Evolutionary conservation across 2,113 vertebrate genomes (phyloP).

Genomic region (Epinephelus cyanopodus): DNA sequence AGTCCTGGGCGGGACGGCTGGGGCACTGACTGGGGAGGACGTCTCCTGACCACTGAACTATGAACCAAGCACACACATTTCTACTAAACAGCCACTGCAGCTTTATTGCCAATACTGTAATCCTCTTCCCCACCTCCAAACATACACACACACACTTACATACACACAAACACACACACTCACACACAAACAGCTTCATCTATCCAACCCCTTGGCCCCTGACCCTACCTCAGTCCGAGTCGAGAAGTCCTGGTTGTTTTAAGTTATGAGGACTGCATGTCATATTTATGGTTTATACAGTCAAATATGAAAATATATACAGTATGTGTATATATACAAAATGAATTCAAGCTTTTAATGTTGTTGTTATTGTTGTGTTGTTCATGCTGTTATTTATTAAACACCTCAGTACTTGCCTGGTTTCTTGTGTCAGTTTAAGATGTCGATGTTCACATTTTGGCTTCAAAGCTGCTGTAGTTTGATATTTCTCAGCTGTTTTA

Average conservation of each 20-base stretch:
- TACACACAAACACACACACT: slow-evolving; percentile 46
- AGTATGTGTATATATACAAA: slow-evolving; percentile 82
- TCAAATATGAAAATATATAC: slow-evolving; percentile 86
- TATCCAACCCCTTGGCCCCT: slow-evolving; percentile 71
- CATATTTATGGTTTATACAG: slow-evolving; percentile 99
- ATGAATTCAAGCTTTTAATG: slow-evolving; percentile 84
- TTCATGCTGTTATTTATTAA: slow-evolving; percentile 90
- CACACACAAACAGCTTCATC: slow-evolving; percentile 49
- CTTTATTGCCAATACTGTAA: slow-evolving; percentile 84
- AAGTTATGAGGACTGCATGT: slow-evolving; percentile 99
- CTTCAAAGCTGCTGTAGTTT: neutral
- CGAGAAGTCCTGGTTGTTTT: slow-evolving; percentile 94
- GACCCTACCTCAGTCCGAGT: slow-evolving; percentile 98
- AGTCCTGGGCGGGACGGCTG: slow-evolving; percentile 86
- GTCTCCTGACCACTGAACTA: slow-evolving; percentile 53
- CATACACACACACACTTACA: slow-evolving; percentile 43
- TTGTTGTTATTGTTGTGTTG: slow-evolving; percentile 79
- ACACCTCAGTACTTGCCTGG: slow-evolving; percentile 83
- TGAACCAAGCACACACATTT: slow-evolving; percentile 69
- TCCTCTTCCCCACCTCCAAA: slow-evolving; percentile 55
- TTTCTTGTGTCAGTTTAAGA: slow-evolving; percentile 61
- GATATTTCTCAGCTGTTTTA: neutral
- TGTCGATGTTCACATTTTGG: slow-evolving; percentile 8
- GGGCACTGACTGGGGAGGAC: slow-evolving; percentile 81
- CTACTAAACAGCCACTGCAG: slow-evolving; percentile 75